Conservation (phyloP, 1,140 invertebrate genomes). For the Drosophila grimshawi region DNA sequence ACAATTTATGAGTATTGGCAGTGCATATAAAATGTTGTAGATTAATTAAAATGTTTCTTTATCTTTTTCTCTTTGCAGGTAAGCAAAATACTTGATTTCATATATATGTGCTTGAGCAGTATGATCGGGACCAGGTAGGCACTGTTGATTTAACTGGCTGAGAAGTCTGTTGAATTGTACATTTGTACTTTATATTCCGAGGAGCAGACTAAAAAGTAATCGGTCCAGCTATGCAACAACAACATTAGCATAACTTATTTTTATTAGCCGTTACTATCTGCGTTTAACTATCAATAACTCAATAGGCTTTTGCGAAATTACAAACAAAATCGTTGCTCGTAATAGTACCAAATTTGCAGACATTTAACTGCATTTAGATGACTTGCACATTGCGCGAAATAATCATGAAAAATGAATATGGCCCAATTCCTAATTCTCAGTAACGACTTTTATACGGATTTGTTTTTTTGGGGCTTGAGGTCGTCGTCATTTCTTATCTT, state of each 20-base stretch:
- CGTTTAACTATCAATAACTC: too few relatives aligned
- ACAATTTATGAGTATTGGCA: slow-evolving; percentile 17
- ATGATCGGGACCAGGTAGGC: slow-evolving; percentile 1
- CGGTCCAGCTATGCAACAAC: too few relatives aligned
- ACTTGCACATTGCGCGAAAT: slow-evolving; percentile 3
- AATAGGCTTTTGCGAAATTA: not conserved
- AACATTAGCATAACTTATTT: too few relatives aligned
- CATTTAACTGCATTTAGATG: slow-evolving; percentile 4
- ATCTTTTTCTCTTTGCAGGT: slow-evolving; percentile 58
- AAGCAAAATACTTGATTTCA: slow-evolving; percentile 56
- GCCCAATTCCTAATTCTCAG: not conserved
- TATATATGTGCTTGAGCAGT: slow-evolving; percentile 1
- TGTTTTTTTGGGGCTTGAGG: slow-evolving; percentile 36
- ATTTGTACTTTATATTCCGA: not conserved
- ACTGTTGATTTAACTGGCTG: not conserved
- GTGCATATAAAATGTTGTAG: slow-evolving; percentile 53
- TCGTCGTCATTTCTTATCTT: slow-evolving; percentile 45
- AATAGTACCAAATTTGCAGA: not conserved
- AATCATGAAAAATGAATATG: slow-evolving; percentile 9
- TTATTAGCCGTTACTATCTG: too few relatives aligned
- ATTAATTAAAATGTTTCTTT: slow-evolving; percentile 63
- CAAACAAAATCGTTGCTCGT: not conserved
- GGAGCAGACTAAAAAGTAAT: too few relatives aligned
- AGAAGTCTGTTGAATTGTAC: slow-evolving; percentile 1
- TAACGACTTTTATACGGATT: not conserved